Percentiles rank a stretch among this genome's conserved stretches.
Conservation (phyloP, 2,113 vertebrate species). For the Chaenogobius annularis region DNA sequence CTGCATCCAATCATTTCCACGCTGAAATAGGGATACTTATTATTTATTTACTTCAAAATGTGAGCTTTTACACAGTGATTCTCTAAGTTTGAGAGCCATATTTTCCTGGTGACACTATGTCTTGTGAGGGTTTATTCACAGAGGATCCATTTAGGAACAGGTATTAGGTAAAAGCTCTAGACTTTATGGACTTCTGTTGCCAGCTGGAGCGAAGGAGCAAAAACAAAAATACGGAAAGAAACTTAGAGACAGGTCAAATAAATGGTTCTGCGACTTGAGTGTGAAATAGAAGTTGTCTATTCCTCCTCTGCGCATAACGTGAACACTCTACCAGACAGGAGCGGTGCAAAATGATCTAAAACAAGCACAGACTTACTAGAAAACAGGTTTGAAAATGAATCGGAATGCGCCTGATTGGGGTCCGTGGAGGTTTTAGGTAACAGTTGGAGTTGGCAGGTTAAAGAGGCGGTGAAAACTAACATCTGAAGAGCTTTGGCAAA, state of each 20-base stretch:
- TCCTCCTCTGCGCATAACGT: background rate
- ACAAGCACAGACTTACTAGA: slow-evolving; percentile 6
- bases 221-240: slow-evolving; percentile 42
- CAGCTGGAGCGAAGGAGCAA: slow-evolving; percentile 7
- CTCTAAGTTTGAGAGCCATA: slow-evolving; percentile 25
- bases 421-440: background rate
- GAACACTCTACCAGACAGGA: slow-evolving; percentile 12
- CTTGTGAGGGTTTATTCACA: slow-evolving; percentile 25
- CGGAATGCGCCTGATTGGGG: slow-evolving; percentile 1
- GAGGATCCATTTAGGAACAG: slow-evolving; percentile 25
- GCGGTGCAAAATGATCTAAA: slow-evolving; percentile 11
- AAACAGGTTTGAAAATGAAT: slow-evolving; percentile 5
- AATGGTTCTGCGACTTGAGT: background rate
- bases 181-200: slow-evolving; percentile 11
- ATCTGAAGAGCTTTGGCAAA: slow-evolving; percentile 12
- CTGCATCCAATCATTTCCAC: too few relatives aligned
- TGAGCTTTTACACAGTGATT: background rate
- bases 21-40: too few relatives aligned
- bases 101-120: slow-evolving; percentile 61
- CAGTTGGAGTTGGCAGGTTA: slow-evolving; percentile 15
- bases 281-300: slow-evolving; percentile 1
- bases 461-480: slow-evolving; percentile 10
- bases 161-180: slow-evolving; percentile 31
- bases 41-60: too few relatives aligned
- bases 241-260: slow-evolving; percentile 12